Percentiles rank a stretch among this genome's conserved stretches.
These are phyloP conservation scores for Ciconia maguari DNA, from an alignment of 2,113 vertebrate genomes.

Conservation along the genomic window DNA sequence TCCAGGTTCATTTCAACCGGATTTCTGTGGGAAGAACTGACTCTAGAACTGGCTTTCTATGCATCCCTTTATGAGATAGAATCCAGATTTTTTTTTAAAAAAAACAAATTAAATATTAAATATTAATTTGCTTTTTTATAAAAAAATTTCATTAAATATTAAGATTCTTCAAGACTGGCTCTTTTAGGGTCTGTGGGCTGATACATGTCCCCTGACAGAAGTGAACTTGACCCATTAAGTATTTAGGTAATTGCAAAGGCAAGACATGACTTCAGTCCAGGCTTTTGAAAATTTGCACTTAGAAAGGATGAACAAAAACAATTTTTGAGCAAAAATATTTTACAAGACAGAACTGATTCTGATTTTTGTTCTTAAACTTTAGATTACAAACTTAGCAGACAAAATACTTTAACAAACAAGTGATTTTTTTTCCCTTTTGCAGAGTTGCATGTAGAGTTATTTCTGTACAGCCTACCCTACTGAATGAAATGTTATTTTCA, in stretches of 20 bases:
- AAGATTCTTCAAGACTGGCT: neutral
- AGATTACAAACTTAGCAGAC: neutral
- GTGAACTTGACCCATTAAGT: neutral
- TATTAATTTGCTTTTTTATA: too few relatives aligned
- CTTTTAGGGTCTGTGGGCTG: neutral
- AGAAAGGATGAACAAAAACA: neutral
- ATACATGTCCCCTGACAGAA: neutral
- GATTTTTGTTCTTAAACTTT: neutral
- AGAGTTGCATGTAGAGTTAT: neutral
- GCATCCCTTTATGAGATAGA: neutral
- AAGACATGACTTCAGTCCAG: neutral
- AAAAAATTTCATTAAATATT: neutral
- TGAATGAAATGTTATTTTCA: neutral
- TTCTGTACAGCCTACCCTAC: neutral
- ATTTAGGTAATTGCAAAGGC: neutral
- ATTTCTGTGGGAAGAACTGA: neutral
- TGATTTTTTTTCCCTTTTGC: neutral
- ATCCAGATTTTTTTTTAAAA: neutral
- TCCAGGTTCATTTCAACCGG: neutral
- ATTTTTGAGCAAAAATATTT: neutral
- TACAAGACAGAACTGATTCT: neutral
- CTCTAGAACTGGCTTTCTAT: neutral
- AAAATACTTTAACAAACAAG: neutral
- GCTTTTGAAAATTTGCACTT: neutral
- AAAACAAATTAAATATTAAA: neutral